phyloP scores from a whole-genome alignment of 2,113 vertebrate genomes.

The Gnathonemus echidnorhynchus region DNA sequence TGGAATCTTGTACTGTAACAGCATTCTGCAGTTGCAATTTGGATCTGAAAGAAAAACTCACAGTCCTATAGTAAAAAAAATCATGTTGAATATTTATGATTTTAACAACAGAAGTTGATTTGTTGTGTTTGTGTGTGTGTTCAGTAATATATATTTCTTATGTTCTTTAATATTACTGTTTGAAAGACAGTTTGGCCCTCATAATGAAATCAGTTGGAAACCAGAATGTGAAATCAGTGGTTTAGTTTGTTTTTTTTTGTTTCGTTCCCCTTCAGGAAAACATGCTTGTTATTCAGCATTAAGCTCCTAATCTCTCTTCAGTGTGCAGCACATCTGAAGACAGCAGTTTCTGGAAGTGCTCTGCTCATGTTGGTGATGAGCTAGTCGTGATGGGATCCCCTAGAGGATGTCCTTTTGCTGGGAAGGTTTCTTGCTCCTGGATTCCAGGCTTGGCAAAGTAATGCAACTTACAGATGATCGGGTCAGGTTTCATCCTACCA shows the following conservation, averaged over 20 bases:
- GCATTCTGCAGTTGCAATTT: background rate
- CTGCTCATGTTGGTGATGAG: background rate
- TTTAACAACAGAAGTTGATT: background rate
- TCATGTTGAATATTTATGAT: background rate
- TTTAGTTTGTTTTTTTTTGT: background rate
- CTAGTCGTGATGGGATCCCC: background rate
- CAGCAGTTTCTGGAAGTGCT: background rate
- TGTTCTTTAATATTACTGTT: background rate
- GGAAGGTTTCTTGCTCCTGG: background rate
- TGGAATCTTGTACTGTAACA: background rate
- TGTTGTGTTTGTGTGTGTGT: background rate
- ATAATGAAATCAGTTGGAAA: background rate
- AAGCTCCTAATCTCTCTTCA: background rate
- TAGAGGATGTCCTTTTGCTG: background rate
- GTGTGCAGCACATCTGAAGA: background rate
- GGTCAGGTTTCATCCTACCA: background rate
- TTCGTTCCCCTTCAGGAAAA: background rate
- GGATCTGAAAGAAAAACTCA: background rate
- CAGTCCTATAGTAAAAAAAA: background rate
- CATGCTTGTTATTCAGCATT: background rate
- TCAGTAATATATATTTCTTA: too few relatives aligned
- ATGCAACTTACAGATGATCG: constrained; percentile 6
- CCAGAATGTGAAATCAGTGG: background rate
- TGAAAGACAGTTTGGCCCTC: background rate
- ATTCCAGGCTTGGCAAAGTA: constrained; percentile 3